Evolutionary conservation across 2,888 invertebrate genomes (phyloP).

Genomic region (Eupithecia tripunctaria): DNA sequence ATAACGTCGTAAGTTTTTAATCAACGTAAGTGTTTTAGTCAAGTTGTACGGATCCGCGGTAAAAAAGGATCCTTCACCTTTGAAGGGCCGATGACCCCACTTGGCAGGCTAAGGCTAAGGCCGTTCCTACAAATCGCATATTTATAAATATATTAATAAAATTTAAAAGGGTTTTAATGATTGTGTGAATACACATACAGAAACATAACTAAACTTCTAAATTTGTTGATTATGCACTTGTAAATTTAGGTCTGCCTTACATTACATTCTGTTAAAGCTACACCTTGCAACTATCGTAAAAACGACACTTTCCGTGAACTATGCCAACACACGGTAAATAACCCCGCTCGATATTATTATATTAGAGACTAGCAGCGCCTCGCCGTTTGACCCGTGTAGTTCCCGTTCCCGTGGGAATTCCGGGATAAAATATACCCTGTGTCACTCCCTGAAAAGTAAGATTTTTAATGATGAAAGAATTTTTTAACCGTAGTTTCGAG

Average conservation of each 20-base stretch:
- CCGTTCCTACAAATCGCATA: conserved; percentile 18
- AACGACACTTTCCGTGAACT: background rate
- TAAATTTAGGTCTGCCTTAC: background rate
- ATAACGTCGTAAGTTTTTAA: conserved; percentile 13
- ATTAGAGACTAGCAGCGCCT: no score
- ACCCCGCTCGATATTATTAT: background rate
- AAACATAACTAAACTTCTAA: no score
- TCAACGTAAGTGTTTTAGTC: conserved; percentile 18
- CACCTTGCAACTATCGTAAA: background rate
- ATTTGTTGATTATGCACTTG: background rate
- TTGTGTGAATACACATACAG: no score
- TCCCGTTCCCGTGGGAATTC: no score
- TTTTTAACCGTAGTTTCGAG: no score
- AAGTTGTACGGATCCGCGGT: conserved; percentile 13
- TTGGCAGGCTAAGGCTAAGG: conserved; percentile 20
- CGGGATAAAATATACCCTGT: no score
- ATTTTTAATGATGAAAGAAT: no score
- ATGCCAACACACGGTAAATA: background rate
- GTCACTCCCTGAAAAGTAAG: no score
- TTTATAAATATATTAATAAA: no score
- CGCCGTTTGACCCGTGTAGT: no score
- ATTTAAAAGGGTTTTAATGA: no score
- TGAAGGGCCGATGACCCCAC: conserved; percentile 37
- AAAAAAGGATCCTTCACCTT: conserved; percentile 37
- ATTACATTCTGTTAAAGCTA: background rate